Evolutionary conservation across 2,113 vertebrate species (phyloP).

Genomic region (Mola mola): DNA sequence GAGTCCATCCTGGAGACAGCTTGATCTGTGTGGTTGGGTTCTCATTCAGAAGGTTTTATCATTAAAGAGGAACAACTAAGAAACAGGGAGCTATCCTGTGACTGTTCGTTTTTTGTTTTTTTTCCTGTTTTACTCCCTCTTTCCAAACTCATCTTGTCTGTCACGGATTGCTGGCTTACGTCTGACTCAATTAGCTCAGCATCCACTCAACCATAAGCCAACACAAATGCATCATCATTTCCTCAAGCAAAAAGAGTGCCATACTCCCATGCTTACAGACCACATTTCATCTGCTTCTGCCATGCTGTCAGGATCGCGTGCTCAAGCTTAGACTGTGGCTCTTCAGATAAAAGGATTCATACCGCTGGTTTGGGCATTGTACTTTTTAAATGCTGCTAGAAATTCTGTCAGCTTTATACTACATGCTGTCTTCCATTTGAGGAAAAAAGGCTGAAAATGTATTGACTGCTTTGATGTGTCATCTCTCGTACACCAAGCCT

Average conservation of each 20-base stretch:
- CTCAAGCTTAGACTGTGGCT: slow-evolving; percentile 14
- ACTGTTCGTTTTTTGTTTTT: neutral
- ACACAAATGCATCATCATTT: slow-evolving; percentile 30
- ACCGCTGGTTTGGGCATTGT: slow-evolving; percentile 23
- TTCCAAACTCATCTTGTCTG: slow-evolving; percentile 17
- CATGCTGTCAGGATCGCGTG: neutral
- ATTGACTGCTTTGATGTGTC: slow-evolving; percentile 41
- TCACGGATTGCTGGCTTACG: slow-evolving; percentile 24
- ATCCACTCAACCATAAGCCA: slow-evolving; percentile 35
- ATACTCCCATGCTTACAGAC: slow-evolving; percentile 14
- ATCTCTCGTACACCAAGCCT: slow-evolving; percentile 5
- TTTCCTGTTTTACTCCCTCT: slow-evolving; percentile 5
- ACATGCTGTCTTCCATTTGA: neutral
- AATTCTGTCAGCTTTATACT: slow-evolving; percentile 4
- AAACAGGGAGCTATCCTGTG: neutral
- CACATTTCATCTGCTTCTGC: slow-evolving; percentile 32
- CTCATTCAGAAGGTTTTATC: slow-evolving; percentile 1
- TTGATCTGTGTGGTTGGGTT: slow-evolving; percentile 17
- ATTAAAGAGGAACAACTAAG: slow-evolving; percentile 15
- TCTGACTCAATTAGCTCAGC: slow-evolving; percentile 43
- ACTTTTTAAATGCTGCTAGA: slow-evolving; percentile 42
- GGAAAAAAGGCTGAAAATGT: neutral
- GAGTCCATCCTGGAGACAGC: slow-evolving; percentile 25
- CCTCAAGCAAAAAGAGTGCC: slow-evolving; percentile 28
- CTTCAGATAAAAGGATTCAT: slow-evolving; percentile 26